phyloP scores from a whole-genome alignment of 2,113 vertebrate genomes.

The Lota lota region DNA sequence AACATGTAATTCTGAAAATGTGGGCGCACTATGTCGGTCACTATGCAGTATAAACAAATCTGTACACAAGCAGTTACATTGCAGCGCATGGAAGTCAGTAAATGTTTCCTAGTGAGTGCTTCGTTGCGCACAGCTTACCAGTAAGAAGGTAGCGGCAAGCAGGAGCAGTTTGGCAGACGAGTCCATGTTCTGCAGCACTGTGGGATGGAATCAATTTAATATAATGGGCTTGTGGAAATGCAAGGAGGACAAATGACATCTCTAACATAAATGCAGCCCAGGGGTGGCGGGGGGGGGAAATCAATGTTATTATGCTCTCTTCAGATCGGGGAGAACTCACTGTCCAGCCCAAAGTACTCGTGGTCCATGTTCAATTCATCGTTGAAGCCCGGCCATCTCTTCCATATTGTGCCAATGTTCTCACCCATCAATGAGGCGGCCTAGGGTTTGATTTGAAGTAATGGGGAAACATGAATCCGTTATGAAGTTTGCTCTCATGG shows the following conservation, averaged over 20 bases:
- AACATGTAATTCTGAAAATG: conserved; percentile 72
- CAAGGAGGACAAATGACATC: no score
- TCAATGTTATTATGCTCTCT: no score
- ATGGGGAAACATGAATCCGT: neutral
- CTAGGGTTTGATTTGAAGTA: conserved; percentile 37
- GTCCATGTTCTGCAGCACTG: conserved; percentile 66
- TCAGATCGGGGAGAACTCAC: conserved; percentile 52
- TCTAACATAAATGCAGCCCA: neutral
- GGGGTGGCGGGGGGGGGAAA: no score
- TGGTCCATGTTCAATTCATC: conserved; percentile 77
- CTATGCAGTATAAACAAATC: neutral
- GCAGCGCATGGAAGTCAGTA: neutral
- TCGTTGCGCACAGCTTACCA: conserved; percentile 47
- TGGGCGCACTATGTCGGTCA: neutral
- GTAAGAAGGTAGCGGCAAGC: conserved; percentile 68
- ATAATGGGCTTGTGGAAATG: neutral
- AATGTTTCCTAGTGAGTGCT: neutral
- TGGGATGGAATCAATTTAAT: conserved; percentile 20
- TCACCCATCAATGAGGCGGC: conserved; percentile 64
- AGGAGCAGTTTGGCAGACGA: conserved; percentile 68
- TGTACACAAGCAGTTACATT: neutral
- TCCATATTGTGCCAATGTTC: conserved; percentile 63
- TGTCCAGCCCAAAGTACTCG: conserved; percentile 77
- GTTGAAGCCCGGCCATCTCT: conserved; percentile 77
- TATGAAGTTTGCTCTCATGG: no score